Conservation (phyloP, 2,113 vertebrate species). For the Nycticryphes semicollaris region DNA sequence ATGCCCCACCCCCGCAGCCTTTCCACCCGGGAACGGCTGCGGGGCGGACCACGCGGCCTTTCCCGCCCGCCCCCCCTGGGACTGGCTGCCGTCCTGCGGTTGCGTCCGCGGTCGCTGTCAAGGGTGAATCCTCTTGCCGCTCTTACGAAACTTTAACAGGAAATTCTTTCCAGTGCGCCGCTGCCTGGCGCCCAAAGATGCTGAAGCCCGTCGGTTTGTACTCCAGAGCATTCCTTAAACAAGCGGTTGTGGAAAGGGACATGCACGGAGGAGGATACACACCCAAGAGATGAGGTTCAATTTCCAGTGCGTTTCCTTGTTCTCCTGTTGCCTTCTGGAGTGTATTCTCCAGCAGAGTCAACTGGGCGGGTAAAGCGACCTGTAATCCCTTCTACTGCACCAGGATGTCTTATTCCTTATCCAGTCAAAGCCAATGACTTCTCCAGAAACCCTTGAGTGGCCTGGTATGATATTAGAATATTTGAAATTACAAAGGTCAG, state of each 20-base stretch:
- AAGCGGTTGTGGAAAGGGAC: background rate
- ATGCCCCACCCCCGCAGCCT: background rate
- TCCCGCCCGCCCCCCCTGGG: background rate
- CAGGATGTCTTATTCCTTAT: rapidly evolving
- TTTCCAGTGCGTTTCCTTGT: no score
- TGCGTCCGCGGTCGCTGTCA: background rate
- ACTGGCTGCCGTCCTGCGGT: background rate
- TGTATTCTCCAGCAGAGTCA: rapidly evolving
- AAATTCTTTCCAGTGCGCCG: no score
- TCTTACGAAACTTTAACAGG: rapidly evolving
- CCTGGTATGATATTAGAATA: background rate
- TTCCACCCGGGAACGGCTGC: no score
- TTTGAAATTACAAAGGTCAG: background rate
- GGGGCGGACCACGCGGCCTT: no score
- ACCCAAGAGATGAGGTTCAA: rapidly evolving
- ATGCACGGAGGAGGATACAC: rapidly evolving
- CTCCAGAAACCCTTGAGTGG: background rate
- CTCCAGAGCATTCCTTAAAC: rapidly evolving
- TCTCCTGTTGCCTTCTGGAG: no score
- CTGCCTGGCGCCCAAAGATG: background rate
- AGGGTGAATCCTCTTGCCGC: no score
- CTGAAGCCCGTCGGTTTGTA: rapidly evolving
- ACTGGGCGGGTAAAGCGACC: background rate
- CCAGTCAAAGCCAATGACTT: background rate
- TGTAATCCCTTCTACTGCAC: rapidly evolving